Evolutionary conservation across 2,113 vertebrate genomes (phyloP), one percentile per base, ranked within the genome.

Genomic region (Erythrolamprus reginae): DNA sequence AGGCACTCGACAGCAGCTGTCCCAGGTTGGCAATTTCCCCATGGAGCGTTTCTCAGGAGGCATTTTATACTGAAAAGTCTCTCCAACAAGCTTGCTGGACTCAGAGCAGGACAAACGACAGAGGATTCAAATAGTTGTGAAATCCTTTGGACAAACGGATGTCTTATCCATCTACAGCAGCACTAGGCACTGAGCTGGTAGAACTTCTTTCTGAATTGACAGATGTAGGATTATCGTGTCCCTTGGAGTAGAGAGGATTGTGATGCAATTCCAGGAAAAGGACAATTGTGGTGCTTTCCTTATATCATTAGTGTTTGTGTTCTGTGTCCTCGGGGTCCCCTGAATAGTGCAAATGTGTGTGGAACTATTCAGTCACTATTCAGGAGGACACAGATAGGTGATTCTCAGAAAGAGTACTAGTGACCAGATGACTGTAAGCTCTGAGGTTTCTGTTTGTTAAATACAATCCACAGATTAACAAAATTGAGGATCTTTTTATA

Each of bases 1-100:
- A 92, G 97, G 96, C 95, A 96, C 97, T 97, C 94, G 95, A 97
- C 96, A 96, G 96, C 97, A 97, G 97, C 97, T 97, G 97, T 97
- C 97, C 96, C 96, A 97, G 97, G 97, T 97, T 97, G 97, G 97
- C 97, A 97, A 92, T 94, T 96, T 95, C 93, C 97, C 97, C 95
- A 91, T 95, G 95, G 95, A 94, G 77, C 13, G 90, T 95, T 96
- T 96, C 95, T 97, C 90, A 93, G 96, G 95, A 97, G 96, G 96
- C 95, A 84, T 93, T 93, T 96, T 95, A 95, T 96, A 93, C 95
- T 92, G 94, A 93, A 93, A 92, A 1, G 42, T 93, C 61, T 93
- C 84, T 70, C 95, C 94, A 86, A 92, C 94, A 96, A 95, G 89
- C 86, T 77, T 58, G 96, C 91, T 88, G 94, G 94, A 95, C 94